Base-by-base conservation (phyloP, 2,113 vertebrate genomes). In the Barbus barbus region DNA sequence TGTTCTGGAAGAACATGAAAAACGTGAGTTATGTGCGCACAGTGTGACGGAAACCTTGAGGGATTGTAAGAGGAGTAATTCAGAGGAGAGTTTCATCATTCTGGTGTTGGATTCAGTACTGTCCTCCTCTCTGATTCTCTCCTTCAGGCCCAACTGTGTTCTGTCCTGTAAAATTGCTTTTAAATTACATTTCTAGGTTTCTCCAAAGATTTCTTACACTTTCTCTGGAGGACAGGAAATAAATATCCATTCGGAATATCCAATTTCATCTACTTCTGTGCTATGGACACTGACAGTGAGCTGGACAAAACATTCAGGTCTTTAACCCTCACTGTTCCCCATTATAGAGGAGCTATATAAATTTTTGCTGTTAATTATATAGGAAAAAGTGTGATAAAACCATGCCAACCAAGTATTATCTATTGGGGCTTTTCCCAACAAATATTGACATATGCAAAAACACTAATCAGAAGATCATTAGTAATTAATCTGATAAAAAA, bases 111-210 rank as follows among this genome's bases (percentile, higher is more conserved):
- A 81, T 41, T 76, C 82, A 71, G 58, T 75, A 78, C 53, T 44
- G 81, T 53, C 56, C 38, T 83, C 58, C 74, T 74, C 38, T 72
- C 65, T 56, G 58, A 26, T 63, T 48, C 81, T 79, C 73, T 88
- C 83, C 71, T 84, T 44, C 78, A 84, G 86, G 85, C 82, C 74
- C 71, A 78, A 71, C 82, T 80, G 67, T 78, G 79, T 83, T 72
- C 74, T 84, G 83, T 90, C 81, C 86, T 84, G 80, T 83, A 83
- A 87, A 87, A 86, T 87, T 86, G 84, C 77, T 88, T 89, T 89
- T 87, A 87, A 88, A 90, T 89, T 87, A 88, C 87, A 90, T 88
- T 87, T 87, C 81, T 71, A 61, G 77, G 79, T 77, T 78, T 84
- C 82, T 86, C 76, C 77, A 79, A 48, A 69, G 81, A 78, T 71